Conservation (phyloP, 1,140 invertebrate species). For the Sinonovacula constricta region DNA sequence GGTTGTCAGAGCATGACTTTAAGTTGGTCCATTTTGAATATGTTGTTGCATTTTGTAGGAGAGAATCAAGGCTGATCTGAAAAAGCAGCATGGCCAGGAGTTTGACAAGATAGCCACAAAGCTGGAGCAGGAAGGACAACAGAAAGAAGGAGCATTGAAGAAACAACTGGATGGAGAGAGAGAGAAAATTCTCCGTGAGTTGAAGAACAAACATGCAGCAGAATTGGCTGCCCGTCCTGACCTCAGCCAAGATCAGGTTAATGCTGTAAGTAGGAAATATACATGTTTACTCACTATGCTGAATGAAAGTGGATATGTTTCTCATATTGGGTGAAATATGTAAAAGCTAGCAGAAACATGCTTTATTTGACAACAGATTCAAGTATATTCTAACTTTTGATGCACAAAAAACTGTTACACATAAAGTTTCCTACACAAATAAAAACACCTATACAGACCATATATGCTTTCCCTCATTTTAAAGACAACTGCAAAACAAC, state of each 20-base stretch:
- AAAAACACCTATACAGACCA: no score
- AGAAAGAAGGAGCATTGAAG: slow-evolving; percentile 60
- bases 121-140: slow-evolving; percentile 62
- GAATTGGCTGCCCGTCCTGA: slow-evolving; percentile 70
- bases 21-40: not conserved
- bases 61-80: slow-evolving; percentile 66
- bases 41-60: slow-evolving; percentile 57
- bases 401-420: no score
- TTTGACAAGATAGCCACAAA: slow-evolving; percentile 60
- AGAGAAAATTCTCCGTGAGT: slow-evolving; percentile 70
- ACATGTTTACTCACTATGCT: not conserved
- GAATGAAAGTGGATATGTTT: not conserved
- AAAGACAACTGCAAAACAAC: no score
- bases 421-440: no score
- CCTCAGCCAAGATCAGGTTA: slow-evolving; percentile 70
- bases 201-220: slow-evolving; percentile 72
- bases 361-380: no score
- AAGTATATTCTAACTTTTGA: no score
- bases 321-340: not conserved
- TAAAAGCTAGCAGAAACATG: no score
- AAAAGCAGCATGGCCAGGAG: slow-evolving; percentile 67
- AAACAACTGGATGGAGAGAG: slow-evolving; percentile 61
- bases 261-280: slow-evolving; percentile 58
- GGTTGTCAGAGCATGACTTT: no score
- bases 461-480: no score